Evolutionary conservation across 1,140 invertebrate genomes (phyloP).

Genomic region (Bombus consobrinus): DNA sequence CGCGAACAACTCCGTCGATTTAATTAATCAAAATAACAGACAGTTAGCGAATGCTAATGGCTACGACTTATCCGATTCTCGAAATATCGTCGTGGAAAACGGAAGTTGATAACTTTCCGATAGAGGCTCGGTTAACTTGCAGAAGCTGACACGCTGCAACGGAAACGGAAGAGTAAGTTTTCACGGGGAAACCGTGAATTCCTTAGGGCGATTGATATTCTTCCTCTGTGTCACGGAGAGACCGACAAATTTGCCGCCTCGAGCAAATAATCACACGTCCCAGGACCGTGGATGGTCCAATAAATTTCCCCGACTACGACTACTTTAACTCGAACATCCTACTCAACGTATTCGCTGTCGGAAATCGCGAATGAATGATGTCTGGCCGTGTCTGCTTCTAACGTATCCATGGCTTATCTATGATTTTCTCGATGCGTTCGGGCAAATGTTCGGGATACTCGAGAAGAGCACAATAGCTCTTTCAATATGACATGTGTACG

Average conservation of each 20-base stretch:
- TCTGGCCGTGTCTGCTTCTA: background rate
- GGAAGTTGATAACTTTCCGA: background rate
- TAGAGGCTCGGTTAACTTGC: background rate
- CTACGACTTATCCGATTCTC: too few species aligned
- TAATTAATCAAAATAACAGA: conserved; percentile 46
- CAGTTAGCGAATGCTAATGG: background rate
- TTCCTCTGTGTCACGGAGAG: conserved; percentile 30
- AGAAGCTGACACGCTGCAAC: background rate
- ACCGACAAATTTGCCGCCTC: conserved; percentile 56
- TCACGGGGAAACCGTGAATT: background rate
- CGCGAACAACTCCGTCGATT: background rate
- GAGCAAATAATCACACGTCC: conserved; percentile 56
- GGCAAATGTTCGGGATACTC: background rate
- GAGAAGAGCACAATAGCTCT: background rate
- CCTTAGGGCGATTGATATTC: conserved; percentile 45
- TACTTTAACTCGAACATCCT: conserved; percentile 45
- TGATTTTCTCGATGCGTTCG: background rate
- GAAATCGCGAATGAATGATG: conserved; percentile 48
- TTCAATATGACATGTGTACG: background rate
- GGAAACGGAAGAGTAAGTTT: conserved; percentile 4
- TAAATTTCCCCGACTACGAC: conserved; percentile 42
- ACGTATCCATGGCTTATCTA: conserved; percentile 13
- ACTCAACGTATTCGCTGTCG: conserved; percentile 39
- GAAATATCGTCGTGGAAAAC: background rate
- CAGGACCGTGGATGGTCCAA: conserved; percentile 42